Base-by-base conservation (phyloP, 2,888 invertebrate genomes). In the Drosophila quinaria region DNA sequence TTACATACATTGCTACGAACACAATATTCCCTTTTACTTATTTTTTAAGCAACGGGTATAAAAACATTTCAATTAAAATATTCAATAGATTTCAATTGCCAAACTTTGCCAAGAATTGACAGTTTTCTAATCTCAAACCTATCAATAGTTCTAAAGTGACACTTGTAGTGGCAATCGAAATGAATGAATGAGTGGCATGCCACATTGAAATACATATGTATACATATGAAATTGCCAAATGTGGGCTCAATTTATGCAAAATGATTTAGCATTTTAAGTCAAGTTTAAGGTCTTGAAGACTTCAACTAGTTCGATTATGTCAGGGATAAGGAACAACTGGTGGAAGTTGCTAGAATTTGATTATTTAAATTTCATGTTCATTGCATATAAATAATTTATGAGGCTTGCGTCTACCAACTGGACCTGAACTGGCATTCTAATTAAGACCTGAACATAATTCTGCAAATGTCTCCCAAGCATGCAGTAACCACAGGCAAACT, bases 291-390 rank as follows among this genome's bases (percentile, higher is more conserved):
- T 15, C 15, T 41, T 31, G 9, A 1, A 37, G 22, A 6, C 29
- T 37, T 9, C 17, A 39, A 42, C 55, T 42, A 46, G 70, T 63
- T 62, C 75, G 80, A 83, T 78, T 80, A 70, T 68, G 63, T 62
- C 66, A 64, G 56, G 25, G 17, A 29, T 19, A 4, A 4, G 1
- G 42, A 52, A 61, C 55, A 64, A 50, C 31, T 25, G 29, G 22
- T 29, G 44, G 42, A 11, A n/a, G 50, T 50, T 46, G 25, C 29
- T 47, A 60, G 66, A 56, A 80, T 87, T 90, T 84, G 83, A 87
- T 90, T 91, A 90, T 87, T 89, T 90, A 90, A 90, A 87, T 89
- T 90, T 78, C 65, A 78, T 83, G 79, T 72, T 80, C 83, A 83
- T 85, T 81, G 85, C 81, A 52, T 72, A 90, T 90, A 77, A 80